A percentile compares a stretch with the other conserved stretches of the same genome.
phyloP scores from a whole-genome alignment of 2,797 vertebrate species.

The Prunella strophiata region DNA sequence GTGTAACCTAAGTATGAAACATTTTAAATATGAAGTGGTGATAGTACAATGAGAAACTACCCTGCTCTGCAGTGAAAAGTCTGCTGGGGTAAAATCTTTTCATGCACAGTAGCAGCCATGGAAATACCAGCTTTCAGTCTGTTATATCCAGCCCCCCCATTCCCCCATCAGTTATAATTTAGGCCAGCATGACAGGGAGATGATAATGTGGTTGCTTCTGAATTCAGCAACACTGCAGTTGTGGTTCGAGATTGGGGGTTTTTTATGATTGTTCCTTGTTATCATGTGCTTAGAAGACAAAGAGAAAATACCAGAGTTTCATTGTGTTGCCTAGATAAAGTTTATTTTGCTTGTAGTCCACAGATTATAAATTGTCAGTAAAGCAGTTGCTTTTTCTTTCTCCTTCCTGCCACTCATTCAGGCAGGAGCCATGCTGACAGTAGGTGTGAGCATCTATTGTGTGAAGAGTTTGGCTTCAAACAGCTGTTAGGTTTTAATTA shows the following conservation, averaged over 20 bases:
- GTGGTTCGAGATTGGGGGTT: not conserved
- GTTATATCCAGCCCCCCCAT: not conserved
- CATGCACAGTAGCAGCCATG: not conserved
- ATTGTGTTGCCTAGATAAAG: slow-evolving; percentile 3
- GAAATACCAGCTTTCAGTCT: not conserved
- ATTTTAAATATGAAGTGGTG: not conserved
- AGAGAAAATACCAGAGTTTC: not conserved
- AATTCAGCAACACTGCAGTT: not conserved
- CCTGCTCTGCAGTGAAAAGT: not conserved
- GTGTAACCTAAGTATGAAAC: not conserved
- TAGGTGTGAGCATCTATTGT: not conserved
- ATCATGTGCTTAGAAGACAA: not conserved
- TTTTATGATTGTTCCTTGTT: not conserved
- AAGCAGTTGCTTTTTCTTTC: not conserved
- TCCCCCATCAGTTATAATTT: not conserved
- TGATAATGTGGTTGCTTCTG: not conserved
- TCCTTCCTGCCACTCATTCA: not conserved
- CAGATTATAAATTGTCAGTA: not conserved
- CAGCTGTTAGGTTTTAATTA: slow-evolving; percentile 12
- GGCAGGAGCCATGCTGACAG: not conserved
- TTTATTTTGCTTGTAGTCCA: slow-evolving; percentile 17
- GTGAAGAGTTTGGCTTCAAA: not conserved
- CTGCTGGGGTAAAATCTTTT: not conserved
- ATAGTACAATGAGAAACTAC: not conserved
- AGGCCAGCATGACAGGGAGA: not conserved